A percentile compares a stretch with the other conserved stretches of the same genome.
Conservation (phyloP, 2,888 invertebrate genomes). For the Zaprionus obscuricornis region DNA sequence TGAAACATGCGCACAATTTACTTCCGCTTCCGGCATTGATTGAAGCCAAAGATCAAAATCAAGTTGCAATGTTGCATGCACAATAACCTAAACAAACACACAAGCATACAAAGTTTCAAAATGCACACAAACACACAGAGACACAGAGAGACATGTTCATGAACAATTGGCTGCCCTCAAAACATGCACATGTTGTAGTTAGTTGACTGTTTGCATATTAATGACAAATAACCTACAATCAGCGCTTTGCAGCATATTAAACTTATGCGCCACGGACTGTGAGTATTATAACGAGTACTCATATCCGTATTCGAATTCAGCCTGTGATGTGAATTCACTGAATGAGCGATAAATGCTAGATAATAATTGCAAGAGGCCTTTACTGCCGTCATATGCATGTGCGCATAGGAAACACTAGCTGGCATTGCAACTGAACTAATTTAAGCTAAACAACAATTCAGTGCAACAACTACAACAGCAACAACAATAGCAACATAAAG, state of each 20-base stretch:
- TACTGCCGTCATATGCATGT: constrained; percentile 36
- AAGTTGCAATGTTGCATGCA: constrained; percentile 34
- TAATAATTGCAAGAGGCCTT: constrained; percentile 53
- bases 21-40: constrained; percentile 76
- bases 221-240: constrained; percentile 67
- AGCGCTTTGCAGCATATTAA: constrained; percentile 22
- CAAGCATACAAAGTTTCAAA: constrained; percentile 12
- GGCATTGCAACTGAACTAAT: constrained; percentile 28
- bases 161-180: neutral
- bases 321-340: constrained; percentile 34
- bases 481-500: constrained; percentile 3
- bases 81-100: constrained; percentile 26
- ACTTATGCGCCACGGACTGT: constrained; percentile 5
- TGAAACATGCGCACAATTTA: constrained; percentile 67
- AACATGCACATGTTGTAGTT: constrained; percentile 42
- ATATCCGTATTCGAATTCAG: constrained; percentile 3
- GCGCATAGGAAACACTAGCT: neutral
- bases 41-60: constrained; percentile 39
- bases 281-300: neutral
- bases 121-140: constrained; percentile 18
- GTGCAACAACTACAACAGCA: constrained; percentile 4
- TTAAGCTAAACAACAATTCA: constrained; percentile 37
- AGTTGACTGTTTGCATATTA: constrained; percentile 73
- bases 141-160: neutral
- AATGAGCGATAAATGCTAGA: constrained; percentile 64